Evolutionary conservation across 2,797 vertebrate genomes (phyloP).

Genomic region (Tarsius wallacei): DNA sequence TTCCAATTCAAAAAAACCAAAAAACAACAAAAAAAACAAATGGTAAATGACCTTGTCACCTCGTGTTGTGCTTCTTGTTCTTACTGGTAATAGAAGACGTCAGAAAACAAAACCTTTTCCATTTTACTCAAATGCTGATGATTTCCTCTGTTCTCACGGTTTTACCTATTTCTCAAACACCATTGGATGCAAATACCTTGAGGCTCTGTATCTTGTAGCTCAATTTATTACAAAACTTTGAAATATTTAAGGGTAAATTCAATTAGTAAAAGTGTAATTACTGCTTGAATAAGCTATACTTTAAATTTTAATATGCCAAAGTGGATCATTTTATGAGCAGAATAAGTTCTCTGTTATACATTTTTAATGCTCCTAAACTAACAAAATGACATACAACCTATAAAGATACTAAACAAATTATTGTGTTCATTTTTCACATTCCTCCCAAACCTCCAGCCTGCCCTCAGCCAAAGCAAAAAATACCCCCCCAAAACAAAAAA

Average conservation of each 20-base stretch:
- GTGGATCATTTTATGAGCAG: constrained; percentile 78
- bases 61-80: neutral
- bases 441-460: neutral
- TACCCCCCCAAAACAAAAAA: no score
- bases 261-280: constrained; percentile 87
- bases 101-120: constrained; percentile 1
- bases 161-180: constrained; percentile 72
- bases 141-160: constrained; percentile 58
- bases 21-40: neutral
- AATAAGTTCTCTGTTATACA: constrained; percentile 73
- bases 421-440: neutral
- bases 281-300: constrained; percentile 83
- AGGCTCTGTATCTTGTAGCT: constrained; percentile 75
- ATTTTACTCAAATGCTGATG: neutral
- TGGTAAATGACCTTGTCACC: neutral
- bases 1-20: no score
- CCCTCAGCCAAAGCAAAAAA: neutral
- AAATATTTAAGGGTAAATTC: constrained; percentile 87
- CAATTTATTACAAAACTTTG: constrained; percentile 85
- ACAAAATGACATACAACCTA: constrained; percentile 69
- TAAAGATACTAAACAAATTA: constrained; percentile 69
- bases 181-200: constrained; percentile 69
- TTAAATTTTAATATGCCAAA: constrained; percentile 86
- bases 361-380: constrained; percentile 84
- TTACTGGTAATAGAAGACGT: neutral